phyloP scores from a whole-genome alignment of 2,113 vertebrate genomes.

The Condylura cristata region DNA sequence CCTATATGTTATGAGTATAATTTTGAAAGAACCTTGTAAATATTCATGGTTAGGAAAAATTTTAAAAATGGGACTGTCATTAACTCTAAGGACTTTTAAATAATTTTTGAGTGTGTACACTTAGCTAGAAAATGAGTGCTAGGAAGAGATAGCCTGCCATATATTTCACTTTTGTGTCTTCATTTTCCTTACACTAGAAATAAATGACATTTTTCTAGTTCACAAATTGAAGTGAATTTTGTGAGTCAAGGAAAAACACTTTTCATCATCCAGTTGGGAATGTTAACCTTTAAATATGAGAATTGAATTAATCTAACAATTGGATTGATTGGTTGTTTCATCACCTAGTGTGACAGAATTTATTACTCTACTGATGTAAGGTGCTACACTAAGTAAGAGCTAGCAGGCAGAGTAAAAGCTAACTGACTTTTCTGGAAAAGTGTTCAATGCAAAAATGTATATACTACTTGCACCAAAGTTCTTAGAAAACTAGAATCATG shows the following conservation, averaged over 20 bases:
- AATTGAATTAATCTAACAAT: not conserved
- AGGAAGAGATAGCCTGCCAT: not conserved
- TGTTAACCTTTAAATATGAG: not conserved
- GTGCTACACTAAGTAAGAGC: not conserved
- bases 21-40: not conserved
- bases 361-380: not conserved
- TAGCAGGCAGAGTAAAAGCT: not conserved
- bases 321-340: not conserved
- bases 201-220: not conserved
- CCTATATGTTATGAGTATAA: not conserved
- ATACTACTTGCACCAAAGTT: not conserved
- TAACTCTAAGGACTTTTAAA: not conserved
- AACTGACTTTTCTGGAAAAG: not conserved
- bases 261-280: not conserved
- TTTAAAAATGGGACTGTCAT: not conserved
- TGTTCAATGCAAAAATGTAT: not conserved
- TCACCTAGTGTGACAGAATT: not conserved
- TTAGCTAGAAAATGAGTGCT: not conserved
- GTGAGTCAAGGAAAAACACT: not conserved
- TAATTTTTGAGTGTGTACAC: not conserved
- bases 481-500: not conserved
- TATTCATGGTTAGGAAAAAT: not conserved
- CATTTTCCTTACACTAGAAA: not conserved
- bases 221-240: not conserved
- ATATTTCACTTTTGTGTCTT: not conserved